A percentile compares a stretch with the other conserved stretches of the same genome.
Evolutionary conservation across 2,113 vertebrate species (phyloP).

Genomic region (pig (Sus scrofa)): DNA sequence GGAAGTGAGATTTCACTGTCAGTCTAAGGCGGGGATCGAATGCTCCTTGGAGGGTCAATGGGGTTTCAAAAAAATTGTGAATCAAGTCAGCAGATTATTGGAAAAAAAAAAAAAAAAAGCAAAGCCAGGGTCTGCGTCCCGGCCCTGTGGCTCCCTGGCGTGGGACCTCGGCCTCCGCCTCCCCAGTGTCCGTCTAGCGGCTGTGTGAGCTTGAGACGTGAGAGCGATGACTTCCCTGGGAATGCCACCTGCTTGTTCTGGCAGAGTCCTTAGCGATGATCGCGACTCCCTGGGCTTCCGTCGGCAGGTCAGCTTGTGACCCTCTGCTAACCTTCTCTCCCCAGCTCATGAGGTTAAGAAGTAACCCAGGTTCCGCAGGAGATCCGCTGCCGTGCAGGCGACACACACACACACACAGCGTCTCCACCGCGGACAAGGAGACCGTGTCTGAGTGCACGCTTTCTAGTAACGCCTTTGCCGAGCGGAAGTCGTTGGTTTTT

Average conservation of each 20-base stretch:
- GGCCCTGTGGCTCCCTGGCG: fast-evolving
- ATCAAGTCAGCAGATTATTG: not conserved
- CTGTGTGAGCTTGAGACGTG: fast-evolving
- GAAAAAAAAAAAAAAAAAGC: too few species aligned
- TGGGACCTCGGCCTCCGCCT: not conserved
- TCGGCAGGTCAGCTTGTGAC: not conserved
- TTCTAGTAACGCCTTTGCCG: not conserved
- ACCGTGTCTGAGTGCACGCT: not conserved
- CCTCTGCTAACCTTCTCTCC: not conserved
- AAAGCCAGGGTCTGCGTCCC: not conserved
- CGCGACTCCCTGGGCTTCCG: not conserved
- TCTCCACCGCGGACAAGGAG: not conserved
- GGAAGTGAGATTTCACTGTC: fast-evolving
- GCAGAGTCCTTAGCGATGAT: not conserved
- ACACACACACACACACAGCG: too few species aligned
- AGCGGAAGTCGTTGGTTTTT: not conserved
- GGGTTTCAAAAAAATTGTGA: not conserved
- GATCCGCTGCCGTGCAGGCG: not conserved
- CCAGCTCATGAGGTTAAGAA: not conserved
- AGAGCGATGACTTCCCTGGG: fast-evolving
- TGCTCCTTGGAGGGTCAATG: not conserved
- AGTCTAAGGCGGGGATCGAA: not conserved
- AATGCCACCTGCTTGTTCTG: not conserved
- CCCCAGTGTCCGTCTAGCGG: not conserved
- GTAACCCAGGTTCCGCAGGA: not conserved